A percentile compares a stretch with the other conserved stretches of the same genome.
Evolutionary conservation across 2,888 invertebrate species (phyloP).

Genomic region (Parthenolecanium corni): DNA sequence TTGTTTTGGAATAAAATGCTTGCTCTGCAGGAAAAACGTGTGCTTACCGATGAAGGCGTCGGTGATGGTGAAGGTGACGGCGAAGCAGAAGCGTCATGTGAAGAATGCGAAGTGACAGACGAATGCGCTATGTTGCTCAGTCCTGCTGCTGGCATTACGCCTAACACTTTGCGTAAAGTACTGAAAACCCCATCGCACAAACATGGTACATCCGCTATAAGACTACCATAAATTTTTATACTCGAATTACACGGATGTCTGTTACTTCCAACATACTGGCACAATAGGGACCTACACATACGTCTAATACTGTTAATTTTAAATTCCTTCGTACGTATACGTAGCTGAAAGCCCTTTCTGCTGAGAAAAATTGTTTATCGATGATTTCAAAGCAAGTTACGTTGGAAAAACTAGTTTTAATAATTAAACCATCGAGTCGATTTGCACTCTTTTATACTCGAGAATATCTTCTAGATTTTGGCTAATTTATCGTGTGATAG

Average conservation of each 20-base stretch:
- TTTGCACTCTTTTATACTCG: too few species aligned
- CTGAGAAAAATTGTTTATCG: too few species aligned
- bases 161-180: constrained; percentile 34
- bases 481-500: too few species aligned
- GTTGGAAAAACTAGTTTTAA: too few species aligned
- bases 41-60: constrained; percentile 45
- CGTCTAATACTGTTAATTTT: too few species aligned
- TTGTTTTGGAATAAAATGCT: constrained; percentile 9
- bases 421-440: too few species aligned
- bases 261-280: too few species aligned
- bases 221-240: neutral
- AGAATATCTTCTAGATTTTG: too few species aligned
- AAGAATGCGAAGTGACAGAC: constrained; percentile 55
- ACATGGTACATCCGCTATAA: constrained; percentile 30
- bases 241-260: neutral
- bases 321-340: too few species aligned
- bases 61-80: constrained; percentile 44
- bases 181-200: constrained; percentile 33
- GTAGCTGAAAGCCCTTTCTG: too few species aligned
- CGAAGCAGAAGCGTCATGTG: constrained; percentile 39
- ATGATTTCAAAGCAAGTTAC: too few species aligned
- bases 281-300: too few species aligned
- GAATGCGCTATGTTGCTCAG: constrained; percentile 58
- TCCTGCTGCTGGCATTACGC: constrained; percentile 37
- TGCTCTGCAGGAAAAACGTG: constrained; percentile 43